phyloP scores from a whole-genome alignment of 2,888 invertebrate genomes.

The Lapara coniferarum region DNA sequence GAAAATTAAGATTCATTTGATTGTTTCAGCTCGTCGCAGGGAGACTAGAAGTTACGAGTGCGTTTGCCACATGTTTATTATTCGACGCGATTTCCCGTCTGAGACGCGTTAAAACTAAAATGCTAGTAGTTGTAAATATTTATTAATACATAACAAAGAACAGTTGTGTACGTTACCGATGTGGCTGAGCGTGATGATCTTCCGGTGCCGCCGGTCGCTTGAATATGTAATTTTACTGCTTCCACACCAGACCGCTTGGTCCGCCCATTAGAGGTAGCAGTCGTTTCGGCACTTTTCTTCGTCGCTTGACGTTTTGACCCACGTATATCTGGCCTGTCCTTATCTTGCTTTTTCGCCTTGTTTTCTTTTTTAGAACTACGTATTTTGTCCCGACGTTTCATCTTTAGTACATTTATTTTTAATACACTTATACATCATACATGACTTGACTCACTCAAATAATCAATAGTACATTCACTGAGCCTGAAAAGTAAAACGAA shows the following conservation, averaged over 20 bases:
- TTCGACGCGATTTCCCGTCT: background rate
- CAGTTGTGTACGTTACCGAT: constrained; percentile 51
- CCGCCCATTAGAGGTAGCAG: constrained; percentile 48
- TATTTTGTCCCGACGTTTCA: constrained; percentile 69
- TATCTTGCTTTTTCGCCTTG: constrained; percentile 44
- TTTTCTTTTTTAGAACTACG: constrained; percentile 47
- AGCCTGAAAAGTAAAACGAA: constrained; percentile 42
- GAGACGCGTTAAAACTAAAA: background rate
- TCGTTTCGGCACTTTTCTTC: constrained; percentile 33
- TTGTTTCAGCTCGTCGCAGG: background rate
- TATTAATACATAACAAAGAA: background rate
- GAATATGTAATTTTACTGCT: constrained; percentile 73
- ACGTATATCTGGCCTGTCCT: constrained; percentile 48
- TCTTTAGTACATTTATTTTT: constrained; percentile 42
- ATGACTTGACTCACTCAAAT: constrained; percentile 41
- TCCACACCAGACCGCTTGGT: constrained; percentile 73
- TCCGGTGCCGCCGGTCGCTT: constrained; percentile 73
- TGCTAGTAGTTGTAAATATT: background rate
- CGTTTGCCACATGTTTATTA: background rate
- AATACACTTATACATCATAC: constrained; percentile 39
- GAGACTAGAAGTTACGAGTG: background rate
- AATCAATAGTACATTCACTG: constrained; percentile 43
- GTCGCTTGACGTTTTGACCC: constrained; percentile 43
- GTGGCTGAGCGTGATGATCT: constrained; percentile 76
- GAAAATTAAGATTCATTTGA: constrained; percentile 21